phyloP scores from a whole-genome alignment of 2,797 vertebrate genomes.

The Lerista edwardsae region DNA sequence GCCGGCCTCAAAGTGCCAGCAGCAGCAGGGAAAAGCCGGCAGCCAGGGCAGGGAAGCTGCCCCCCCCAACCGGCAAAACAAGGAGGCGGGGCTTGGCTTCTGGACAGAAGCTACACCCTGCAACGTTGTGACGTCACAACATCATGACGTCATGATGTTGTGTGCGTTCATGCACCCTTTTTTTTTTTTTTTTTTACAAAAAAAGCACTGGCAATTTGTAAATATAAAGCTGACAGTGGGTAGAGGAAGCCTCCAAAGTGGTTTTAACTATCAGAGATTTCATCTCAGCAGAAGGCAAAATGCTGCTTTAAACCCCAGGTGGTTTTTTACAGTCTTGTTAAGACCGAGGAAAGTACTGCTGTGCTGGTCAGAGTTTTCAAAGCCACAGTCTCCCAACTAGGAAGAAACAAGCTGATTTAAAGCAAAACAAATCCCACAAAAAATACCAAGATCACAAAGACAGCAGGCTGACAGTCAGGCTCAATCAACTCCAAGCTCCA shows the following conservation, averaged over 20 bases:
- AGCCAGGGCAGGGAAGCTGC: no score
- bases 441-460: conserved; percentile 61
- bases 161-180: no score
- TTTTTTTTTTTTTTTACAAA: no score
- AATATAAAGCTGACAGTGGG: no score
- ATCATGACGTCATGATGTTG: no score
- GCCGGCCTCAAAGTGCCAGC: no score
- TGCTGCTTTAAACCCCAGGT: not conserved
- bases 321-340: accelerated
- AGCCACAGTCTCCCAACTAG: not conserved
- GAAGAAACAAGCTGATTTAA: conserved; percentile 45
- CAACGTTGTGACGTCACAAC: no score
- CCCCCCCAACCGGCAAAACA: no score
- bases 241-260: not conserved
- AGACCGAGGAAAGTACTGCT: not conserved
- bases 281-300: conserved; percentile 16
- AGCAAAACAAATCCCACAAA: conserved; percentile 45
- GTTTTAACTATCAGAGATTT: conserved; percentile 7
- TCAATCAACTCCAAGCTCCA: conserved; percentile 41
- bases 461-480: not conserved
- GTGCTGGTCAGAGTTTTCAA: not conserved
- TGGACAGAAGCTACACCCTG: no score
- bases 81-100: no score
- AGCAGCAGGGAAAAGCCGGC: no score
- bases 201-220: no score